These are phyloP conservation scores for Mamestra brassicae DNA, from an alignment of 2,888 invertebrate species.

Conservation along the genomic window DNA sequence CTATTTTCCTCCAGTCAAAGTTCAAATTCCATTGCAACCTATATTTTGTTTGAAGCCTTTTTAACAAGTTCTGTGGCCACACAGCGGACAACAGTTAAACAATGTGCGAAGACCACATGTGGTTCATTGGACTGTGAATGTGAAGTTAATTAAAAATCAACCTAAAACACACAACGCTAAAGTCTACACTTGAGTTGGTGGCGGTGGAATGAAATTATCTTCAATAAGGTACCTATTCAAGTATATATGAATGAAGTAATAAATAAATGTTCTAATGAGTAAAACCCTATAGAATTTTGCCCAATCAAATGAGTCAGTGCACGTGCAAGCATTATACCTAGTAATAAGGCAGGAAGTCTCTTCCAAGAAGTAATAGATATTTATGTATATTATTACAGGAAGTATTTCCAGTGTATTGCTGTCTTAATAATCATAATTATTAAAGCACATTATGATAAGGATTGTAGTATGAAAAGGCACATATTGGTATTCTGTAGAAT, in stretches of 20 bases:
- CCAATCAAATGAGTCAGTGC: neutral
- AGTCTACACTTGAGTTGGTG: too few species aligned
- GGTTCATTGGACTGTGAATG: too few species aligned
- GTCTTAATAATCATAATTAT: constrained; percentile 4
- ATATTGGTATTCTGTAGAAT: constrained; percentile 11
- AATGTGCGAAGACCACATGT: too few species aligned
- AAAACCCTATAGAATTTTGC: neutral
- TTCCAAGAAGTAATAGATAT: neutral
- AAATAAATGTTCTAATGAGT: neutral
- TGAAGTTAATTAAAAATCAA: too few species aligned
- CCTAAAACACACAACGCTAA: too few species aligned
- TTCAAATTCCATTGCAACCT: too few species aligned
- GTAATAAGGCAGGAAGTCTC: neutral
- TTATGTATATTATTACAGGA: neutral
- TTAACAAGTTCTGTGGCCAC: too few species aligned
- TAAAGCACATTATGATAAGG: constrained; percentile 1
- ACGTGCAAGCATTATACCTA: neutral
- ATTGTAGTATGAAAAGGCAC: constrained; percentile 42
- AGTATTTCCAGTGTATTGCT: neutral
- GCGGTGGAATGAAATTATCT: too few species aligned
- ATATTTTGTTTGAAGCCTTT: too few species aligned
- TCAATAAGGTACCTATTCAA: too few species aligned
- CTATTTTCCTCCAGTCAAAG: too few species aligned
- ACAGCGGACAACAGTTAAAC: too few species aligned
- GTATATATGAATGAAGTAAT: neutral